Base-by-base conservation (phyloP, 2,797 vertebrate species). In the Iguana delicatissima region DNA sequence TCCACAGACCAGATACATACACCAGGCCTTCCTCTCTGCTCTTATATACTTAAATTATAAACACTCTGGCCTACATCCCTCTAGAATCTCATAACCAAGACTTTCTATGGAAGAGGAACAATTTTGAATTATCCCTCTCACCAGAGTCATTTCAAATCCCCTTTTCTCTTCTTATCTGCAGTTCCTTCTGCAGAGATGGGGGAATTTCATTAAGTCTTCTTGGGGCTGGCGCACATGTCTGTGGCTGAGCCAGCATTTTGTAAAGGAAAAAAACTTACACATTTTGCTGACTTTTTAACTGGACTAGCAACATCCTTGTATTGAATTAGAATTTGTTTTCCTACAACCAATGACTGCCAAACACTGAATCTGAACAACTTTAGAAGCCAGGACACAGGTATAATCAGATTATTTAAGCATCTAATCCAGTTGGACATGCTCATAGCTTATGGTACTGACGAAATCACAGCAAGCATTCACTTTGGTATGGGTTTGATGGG, bases 1-100 rank as follows among this genome's bases (percentile, higher is more conserved):
- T 93, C 89, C 92, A 59, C 67, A 89, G 83, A 92, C 6, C 79
- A 92, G 92, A 94, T 84, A 89, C 32, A 32, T 0, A 93, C 89
- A 86, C 32, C 90, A 95, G 95, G 85, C 74, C 57, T 84, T 83
- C 42, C 42, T 74, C 4, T 50, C 81, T 82, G 22, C 86, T 84
- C 72, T 87, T 79, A 59, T 88, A 20, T 18, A 35, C 14, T 46
- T 73, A 80, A 69, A 73, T 72, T 52, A 79, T 84, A 80, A 10
- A 7, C 46, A 2, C 50, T 67, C 77, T 35, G 20, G 74, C 42
- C 9, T 52, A 69, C 81, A 67, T 52, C 14, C 59, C 57, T 24
- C 35, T 55, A 79, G n/a, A 84, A 55, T 86, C 55, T n/a, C 46
- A 26, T 72, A 67, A 77, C 18, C 42, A 74, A 82, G 42, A 72